Conservation (phyloP, 2,888 invertebrate species). For the Pollenia amentaria region DNA sequence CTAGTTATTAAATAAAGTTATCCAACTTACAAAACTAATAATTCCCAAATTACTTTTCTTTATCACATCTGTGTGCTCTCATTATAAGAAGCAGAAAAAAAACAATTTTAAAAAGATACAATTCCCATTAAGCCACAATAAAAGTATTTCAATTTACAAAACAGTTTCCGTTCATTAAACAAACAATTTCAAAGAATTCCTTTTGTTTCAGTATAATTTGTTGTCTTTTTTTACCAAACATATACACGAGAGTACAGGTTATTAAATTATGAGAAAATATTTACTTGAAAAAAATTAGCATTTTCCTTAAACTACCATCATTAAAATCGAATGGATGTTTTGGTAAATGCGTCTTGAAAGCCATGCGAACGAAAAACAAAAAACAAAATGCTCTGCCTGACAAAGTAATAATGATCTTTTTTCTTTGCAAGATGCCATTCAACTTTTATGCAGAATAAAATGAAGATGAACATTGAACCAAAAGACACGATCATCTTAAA, state of each 20-base stretch:
- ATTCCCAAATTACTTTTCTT: slow-evolving; percentile 11
- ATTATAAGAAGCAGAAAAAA: slow-evolving; percentile 10
- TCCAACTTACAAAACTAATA: too few species aligned
- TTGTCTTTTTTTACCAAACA: background rate
- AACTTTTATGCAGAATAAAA: slow-evolving; percentile 67
- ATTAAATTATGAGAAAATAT: slow-evolving; percentile 73
- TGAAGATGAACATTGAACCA: slow-evolving; percentile 55
- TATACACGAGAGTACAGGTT: slow-evolving; percentile 46
- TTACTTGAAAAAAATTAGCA: slow-evolving; percentile 70
- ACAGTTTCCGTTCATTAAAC: slow-evolving; percentile 65
- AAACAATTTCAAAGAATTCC: slow-evolving; percentile 66
- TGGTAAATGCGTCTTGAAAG: slow-evolving; percentile 68
- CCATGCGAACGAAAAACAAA: slow-evolving; percentile 39
- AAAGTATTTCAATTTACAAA: slow-evolving; percentile 35
- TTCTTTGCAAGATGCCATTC: slow-evolving; percentile 70
- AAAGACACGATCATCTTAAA: slow-evolving; percentile 51
- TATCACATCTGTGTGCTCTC: background rate
- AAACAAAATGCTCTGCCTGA: slow-evolving; percentile 32
- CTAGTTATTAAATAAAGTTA: too few species aligned
- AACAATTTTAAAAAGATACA: slow-evolving; percentile 54
- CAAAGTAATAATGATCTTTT: slow-evolving; percentile 66
- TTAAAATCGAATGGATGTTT: slow-evolving; percentile 73
- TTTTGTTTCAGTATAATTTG: slow-evolving; percentile 43
- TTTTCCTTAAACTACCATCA: slow-evolving; percentile 73
- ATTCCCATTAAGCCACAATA: slow-evolving; percentile 45